These are phyloP conservation scores for Dolichallabes microphthalmus DNA, from an alignment of 2,113 vertebrate genomes.

Conservation along the genomic window DNA sequence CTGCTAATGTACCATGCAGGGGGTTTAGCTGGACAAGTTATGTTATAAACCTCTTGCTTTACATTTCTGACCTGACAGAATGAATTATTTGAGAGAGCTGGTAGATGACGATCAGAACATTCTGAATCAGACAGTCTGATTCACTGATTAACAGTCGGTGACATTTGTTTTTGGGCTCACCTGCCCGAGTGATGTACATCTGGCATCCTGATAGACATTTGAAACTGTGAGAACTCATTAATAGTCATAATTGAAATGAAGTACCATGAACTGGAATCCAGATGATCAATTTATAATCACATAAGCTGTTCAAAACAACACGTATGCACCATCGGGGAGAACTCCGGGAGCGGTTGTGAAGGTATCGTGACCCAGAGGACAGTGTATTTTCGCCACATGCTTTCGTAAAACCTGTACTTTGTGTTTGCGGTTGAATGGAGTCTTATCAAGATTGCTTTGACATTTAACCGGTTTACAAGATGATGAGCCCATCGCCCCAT, in stretches of 20 bases:
- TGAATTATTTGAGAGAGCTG: not conserved
- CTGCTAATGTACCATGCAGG: not conserved
- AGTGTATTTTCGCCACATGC: not conserved
- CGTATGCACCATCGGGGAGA: constrained; percentile 2
- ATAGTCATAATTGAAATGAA: constrained; percentile 15
- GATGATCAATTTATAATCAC: not conserved
- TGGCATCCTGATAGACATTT: not conserved
- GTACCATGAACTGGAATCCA: constrained; percentile 11
- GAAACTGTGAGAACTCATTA: not conserved
- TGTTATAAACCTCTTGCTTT: not conserved
- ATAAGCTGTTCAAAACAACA: not conserved
- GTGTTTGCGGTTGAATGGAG: not conserved
- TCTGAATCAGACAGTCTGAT: constrained; percentile 14
- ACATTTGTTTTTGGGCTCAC: constrained; percentile 8
- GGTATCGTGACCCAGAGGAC: not conserved
- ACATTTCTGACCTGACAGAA: not conserved
- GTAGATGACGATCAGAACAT: not conserved
- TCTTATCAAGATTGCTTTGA: not conserved
- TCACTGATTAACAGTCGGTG: constrained; percentile 12
- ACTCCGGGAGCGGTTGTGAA: not conserved
- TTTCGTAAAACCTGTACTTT: not conserved
- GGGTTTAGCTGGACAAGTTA: not conserved
- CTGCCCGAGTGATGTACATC: constrained; percentile 10
- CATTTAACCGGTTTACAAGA: not conserved
- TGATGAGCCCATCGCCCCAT: not conserved